Base-by-base conservation (phyloP, 2,113 vertebrate species). In the Platanista minor region DNA sequence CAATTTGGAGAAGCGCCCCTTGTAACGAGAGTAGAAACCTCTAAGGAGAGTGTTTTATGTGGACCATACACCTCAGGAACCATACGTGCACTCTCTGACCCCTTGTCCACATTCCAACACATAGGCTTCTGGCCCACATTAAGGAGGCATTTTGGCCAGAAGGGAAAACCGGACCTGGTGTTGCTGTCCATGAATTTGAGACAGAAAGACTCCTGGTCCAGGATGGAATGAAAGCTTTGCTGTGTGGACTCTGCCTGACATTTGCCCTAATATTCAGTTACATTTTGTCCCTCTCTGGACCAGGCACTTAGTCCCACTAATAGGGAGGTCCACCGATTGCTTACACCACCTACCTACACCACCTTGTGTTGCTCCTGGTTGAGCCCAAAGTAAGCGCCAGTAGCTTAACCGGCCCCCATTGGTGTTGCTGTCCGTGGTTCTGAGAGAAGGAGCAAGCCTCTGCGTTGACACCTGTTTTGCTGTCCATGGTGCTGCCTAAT, bases 341-440 rank as follows among this genome's bases (percentile, higher is more conserved):
- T 81, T 43, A 80, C 46, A 64, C 46, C 33, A 6, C 10, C 15
- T 54, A 5, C 12, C 17, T 49, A n/a, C 10, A 43, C 2, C 13
- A 5, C 27, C 67, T 80, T 43, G 31, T 15, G 9, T 0, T 1
- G 49, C 9, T 52, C 36, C n/a, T 27, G n/a, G 4, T 1, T 39
- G 27, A 4, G 18, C 20, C 4, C 17, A 13, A 84, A 64, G 2
- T 7, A 27, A 1, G 4, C 33, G 1, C 41, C 23, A n/a, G 18
- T 10, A 20, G 67, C 15, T 3, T 36, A 23, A 91, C 46, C 0
- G 1, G 17, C 1, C 6, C 2, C 1, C 0, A 0, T 15, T 6
- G 31, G 0, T 46, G 29, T 49, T 23, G 57, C 96, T 97, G 92
- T 96, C 96, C 92, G 0, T 52, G 94, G 96, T 98, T 9, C 96